Evolutionary conservation across 2,113 vertebrate species (phyloP), one percentile per base, ranked within the genome.

Genomic region (Arothron firmamentum): DNA sequence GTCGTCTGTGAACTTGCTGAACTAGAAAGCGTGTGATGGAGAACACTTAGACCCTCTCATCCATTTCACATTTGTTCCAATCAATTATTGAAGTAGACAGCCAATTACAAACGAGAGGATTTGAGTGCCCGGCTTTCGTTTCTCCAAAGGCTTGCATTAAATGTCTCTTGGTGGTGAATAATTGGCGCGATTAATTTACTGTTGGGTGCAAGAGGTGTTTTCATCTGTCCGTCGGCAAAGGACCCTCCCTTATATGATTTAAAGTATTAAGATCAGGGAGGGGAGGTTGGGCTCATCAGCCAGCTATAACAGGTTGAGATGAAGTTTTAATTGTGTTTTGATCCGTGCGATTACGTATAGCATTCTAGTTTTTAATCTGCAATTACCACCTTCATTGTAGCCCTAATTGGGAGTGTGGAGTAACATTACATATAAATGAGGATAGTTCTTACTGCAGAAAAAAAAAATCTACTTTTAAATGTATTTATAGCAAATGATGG

Each of bases 11-110:
- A 89, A 87, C 75, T 72, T 77, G 68, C 84, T 85, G 81, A 88
- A 87, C 80, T 81, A 78, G 78, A 85, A 82, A 82, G 67, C 83
- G 67, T 86, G 87, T 90, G 89, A 92, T 90, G 89, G 90, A 90
- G 89, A 88, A 91, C 88, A 89, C 87, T 90, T 88, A 90, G 87
- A 85, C 84, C 84, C 85, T 88, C 90, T 91, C 89, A 89, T 90
- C 90, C 88, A 91, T 90, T 91, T 90, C 87, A 87, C 88, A 90
- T 92, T 92, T 90, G 89, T 91, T 91, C 89, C 87, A 90, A 92
- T 92, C 91, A 91, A 91, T 92, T 92, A 92, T 92, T 92, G 84
- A 92, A 90, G 86, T 86, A 80, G 90, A 89, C 91, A 92, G 87
- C 87, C 89, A 91, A 92, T 91, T 92, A 91, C 88, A 90, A 91